These are phyloP conservation scores for Dipodomys stephensi DNA, from an alignment of 2,113 vertebrate genomes.

Conservation along the genomic window DNA sequence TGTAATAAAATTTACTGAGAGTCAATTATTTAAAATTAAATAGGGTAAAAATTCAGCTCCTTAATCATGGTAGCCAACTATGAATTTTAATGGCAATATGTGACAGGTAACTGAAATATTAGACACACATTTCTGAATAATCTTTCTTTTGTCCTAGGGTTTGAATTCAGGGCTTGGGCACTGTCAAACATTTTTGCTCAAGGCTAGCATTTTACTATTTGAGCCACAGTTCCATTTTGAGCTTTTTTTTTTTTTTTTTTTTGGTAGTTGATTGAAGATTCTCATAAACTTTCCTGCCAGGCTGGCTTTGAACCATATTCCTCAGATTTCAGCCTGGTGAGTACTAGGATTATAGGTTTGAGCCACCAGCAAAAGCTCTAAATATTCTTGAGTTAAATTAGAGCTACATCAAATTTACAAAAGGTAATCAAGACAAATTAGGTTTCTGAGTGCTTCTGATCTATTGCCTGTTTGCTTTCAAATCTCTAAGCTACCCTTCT, in stretches of 20 bases:
- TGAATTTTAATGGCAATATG: not conserved
- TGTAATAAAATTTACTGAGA: not conserved
- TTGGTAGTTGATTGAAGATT: no score
- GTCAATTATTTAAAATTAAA: not conserved
- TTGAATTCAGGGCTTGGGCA: no score
- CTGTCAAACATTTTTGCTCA: no score
- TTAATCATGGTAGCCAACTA: not conserved
- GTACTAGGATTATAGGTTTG: no score
- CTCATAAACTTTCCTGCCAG: no score
- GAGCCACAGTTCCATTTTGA: no score
- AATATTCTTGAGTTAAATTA: not conserved
- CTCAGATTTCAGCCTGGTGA: no score
- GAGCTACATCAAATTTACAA: not conserved
- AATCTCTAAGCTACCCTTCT: accelerated
- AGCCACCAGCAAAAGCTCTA: not conserved
- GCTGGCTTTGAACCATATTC: no score
- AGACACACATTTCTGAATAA: not conserved
- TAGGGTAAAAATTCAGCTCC: not conserved
- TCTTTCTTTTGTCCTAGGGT: no score
- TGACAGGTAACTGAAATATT: not conserved
- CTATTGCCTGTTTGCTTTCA: not conserved
- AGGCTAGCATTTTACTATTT: no score
- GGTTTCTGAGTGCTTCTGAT: not conserved
- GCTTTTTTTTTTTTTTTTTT: no score
- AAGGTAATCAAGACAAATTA: not conserved